Base-by-base conservation (phyloP, 2,113 vertebrate species). In the Oncorhynchus tshawytscha region DNA sequence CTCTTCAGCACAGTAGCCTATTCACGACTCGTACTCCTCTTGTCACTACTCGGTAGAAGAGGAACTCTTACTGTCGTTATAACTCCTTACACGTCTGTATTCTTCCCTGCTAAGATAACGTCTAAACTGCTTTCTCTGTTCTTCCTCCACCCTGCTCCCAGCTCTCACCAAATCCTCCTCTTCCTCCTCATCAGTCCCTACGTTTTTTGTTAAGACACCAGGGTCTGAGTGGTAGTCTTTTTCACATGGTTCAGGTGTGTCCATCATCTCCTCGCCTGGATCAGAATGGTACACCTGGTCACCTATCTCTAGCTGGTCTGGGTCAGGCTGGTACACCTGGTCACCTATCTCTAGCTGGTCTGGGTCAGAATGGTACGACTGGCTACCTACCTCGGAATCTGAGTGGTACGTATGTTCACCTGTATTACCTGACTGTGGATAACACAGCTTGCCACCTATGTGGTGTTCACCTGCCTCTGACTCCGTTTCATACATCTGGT, bases 301-400 rank as follows among this genome's bases (percentile, higher is more conserved):
- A 12, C 81, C 77, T 67, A 18, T 24, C 39, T 24, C 74, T 39
- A 16, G 27, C 5, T 72, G 54, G 18, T 34, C 49, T 59, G 48
- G 45, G 1, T 73, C 79, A 71, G 69, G 20, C 60, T 59, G 6
- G 20, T 75, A 66, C 31, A 27, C 2, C 27, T 34, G n/a, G 65
- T 72, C 65, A 11, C 81, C 77, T 67, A 18, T 24, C 39, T 24
- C 74, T 39, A 16, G 27, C 5, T 72, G 54, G 18, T 34, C 49
- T 59, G 34, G 45, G 1, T 73, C 79, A 71, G 69, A 9, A 57
- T 59, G 6, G 20, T 75, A 66, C 31, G 1, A 27, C 80, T 78
- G 60, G 16, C 83, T 74, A n/a, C 51, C 64, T 27, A 27, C 11
- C 60, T 86, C 89, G 65, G 45, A 13, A 49, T 88, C 73, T 25